These are phyloP conservation scores for Centropus bengalensis DNA, from an alignment of 2,113 vertebrate genomes.

Conservation along the genomic window DNA sequence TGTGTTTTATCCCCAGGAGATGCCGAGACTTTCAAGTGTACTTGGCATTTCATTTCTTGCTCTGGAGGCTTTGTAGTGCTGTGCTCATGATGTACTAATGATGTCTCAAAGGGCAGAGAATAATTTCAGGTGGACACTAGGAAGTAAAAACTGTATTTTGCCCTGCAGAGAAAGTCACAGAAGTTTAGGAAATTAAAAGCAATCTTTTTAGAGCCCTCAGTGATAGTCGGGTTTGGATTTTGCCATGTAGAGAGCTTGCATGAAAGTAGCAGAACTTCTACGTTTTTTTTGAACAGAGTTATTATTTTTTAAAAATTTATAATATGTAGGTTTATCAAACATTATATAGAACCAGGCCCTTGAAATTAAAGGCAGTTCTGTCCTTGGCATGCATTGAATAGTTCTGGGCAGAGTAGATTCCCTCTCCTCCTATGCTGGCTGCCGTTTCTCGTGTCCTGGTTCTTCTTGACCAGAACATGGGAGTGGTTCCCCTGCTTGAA, in stretches of 20 bases:
- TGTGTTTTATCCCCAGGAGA: neutral
- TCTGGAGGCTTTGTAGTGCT: neutral
- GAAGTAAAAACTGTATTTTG: neutral
- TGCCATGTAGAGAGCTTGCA: neutral
- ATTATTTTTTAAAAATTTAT: neutral
- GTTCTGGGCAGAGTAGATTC: neutral
- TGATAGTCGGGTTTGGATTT: neutral
- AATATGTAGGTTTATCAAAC: neutral
- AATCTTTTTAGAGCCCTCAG: neutral
- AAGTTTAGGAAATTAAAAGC: neutral
- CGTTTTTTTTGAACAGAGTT: neutral
- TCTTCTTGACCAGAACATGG: neutral
- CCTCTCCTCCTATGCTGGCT: neutral
- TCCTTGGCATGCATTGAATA: neutral
- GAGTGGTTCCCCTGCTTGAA: neutral
- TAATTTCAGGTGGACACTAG: neutral
- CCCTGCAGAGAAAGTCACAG: neutral
- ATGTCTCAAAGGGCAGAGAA: neutral
- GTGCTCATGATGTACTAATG: neutral
- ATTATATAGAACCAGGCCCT: neutral
- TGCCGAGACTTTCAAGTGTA: neutral
- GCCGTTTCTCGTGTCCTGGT: neutral
- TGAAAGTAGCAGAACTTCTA: neutral
- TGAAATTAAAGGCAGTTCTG: neutral
- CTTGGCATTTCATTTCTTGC: conserved; percentile 3